phyloP scores from a whole-genome alignment of 1,140 invertebrate genomes.

The Steinernema khuongi region DNA sequence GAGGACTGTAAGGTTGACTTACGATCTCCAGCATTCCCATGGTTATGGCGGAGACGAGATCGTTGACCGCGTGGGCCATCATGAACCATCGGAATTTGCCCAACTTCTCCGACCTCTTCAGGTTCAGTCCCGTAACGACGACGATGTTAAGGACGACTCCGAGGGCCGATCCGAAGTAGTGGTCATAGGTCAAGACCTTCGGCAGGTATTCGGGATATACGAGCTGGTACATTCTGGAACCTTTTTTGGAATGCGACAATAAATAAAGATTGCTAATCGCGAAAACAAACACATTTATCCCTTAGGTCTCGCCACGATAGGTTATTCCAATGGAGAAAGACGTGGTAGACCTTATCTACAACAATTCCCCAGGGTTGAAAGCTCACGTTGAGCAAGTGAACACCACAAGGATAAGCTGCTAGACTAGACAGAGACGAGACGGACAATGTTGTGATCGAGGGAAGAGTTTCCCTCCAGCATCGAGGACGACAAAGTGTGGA shows the following conservation, averaged over 20 bases:
- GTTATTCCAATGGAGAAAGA: no score
- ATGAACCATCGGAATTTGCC: neutral
- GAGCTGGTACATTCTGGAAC: neutral
- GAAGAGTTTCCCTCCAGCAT: no score
- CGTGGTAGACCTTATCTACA: no score
- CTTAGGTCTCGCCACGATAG: no score
- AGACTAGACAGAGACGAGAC: no score
- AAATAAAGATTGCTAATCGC: neutral
- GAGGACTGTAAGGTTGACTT: no score
- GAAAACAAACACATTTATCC: no score
- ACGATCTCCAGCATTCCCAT: constrained; percentile 5
- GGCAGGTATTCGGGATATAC: neutral
- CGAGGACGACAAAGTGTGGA: no score
- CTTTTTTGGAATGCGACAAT: neutral
- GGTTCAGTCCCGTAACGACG: neutral
- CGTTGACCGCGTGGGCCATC: neutral
- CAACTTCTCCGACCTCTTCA: neutral
- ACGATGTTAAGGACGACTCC: neutral
- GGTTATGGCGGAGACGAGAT: neutral
- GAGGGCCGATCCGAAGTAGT: neutral
- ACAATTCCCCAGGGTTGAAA: no score
- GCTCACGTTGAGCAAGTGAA: no score
- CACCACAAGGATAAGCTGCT: no score
- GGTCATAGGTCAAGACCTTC: neutral
- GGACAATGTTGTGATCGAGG: no score